Base-by-base conservation (phyloP, 2,113 vertebrate genomes). In the Mixornis gularis region DNA sequence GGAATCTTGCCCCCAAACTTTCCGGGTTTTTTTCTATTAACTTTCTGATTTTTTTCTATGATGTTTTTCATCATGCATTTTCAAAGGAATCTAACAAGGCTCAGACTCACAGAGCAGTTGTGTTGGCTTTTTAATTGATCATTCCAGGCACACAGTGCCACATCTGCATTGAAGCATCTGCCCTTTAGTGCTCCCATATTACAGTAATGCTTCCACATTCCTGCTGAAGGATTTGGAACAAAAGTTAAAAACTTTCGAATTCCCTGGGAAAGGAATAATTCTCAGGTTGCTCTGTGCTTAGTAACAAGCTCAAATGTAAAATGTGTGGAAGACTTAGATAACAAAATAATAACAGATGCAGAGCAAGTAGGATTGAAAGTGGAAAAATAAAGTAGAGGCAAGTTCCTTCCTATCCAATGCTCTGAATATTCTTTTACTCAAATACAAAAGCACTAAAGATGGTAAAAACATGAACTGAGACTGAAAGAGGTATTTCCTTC, bases 281-380 rank as follows among this genome's bases (percentile, higher is more conserved):
- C 9, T 59, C 48, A 76, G 25, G 15, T 40, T 82, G 7, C 40
- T 82, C 9, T 38, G 26, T 14, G 41, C 62, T 74, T 29, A 22
- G 27, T 29, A 83, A 69, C 30, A 41, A 85, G 8, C 43, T 77
- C 44, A 48, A 32, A 53, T 4, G 55, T 62, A 3, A 55, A 72
- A 32, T 0, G 0, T 1, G 3, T 36, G 40, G 41, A 83, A 74
- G 26, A 43, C 49, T 43, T 51, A 20, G 8, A 55, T 1, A 1
- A 58, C 34, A 83, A 80, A 77, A 60, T 8, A 79, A 21, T 9
- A 64, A 27, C 5, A 70, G 11, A 71, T 40, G 30, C 43, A 56
- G 41, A 82, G 21, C 27, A 69, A 86, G 14, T 7, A 72, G 34
- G 38, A 41, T 15, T 22, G n/a, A 72, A 77, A 85, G 25, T 4